Conservation (phyloP, 2,113 vertebrate genomes). For the Daphoenositta chrysoptera region DNA sequence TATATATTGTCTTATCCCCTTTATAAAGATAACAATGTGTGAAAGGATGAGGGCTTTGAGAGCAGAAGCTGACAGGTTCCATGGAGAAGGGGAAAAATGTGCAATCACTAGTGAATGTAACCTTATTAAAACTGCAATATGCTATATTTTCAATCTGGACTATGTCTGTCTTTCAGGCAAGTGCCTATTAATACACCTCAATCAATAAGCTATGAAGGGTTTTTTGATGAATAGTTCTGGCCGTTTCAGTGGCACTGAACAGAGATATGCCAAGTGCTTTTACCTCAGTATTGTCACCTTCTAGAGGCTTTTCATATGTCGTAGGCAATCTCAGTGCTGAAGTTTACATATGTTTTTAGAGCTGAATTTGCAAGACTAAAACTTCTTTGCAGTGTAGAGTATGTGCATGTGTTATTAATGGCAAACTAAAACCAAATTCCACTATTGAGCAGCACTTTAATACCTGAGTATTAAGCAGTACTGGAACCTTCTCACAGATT, state of each 20-base stretch:
- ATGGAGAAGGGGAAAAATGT: neutral
- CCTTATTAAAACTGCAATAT: slow-evolving; percentile 42
- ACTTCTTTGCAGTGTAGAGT: neutral
- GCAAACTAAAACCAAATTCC: neutral
- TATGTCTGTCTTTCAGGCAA: neutral
- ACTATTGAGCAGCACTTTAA: neutral
- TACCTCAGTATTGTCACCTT: neutral
- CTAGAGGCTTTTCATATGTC: neutral
- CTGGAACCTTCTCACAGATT: neutral
- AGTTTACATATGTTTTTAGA: neutral
- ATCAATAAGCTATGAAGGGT: neutral
- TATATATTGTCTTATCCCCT: slow-evolving; percentile 60
- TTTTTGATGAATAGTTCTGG: neutral
- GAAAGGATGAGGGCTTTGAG: slow-evolving; percentile 52
- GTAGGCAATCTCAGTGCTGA: neutral
- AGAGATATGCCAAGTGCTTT: neutral
- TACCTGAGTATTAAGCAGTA: neutral
- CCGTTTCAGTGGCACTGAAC: neutral
- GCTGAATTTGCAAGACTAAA: neutral
- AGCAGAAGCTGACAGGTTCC: slow-evolving; percentile 22
- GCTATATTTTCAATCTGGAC: neutral
- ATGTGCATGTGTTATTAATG: neutral
- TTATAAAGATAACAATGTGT: slow-evolving; percentile 73
- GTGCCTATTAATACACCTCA: slow-evolving; percentile 20
- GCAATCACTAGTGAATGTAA: slow-evolving; percentile 6